These are phyloP conservation scores for Nomada flava DNA, from an alignment of 2,888 invertebrate species.

Conservation along the genomic window DNA sequence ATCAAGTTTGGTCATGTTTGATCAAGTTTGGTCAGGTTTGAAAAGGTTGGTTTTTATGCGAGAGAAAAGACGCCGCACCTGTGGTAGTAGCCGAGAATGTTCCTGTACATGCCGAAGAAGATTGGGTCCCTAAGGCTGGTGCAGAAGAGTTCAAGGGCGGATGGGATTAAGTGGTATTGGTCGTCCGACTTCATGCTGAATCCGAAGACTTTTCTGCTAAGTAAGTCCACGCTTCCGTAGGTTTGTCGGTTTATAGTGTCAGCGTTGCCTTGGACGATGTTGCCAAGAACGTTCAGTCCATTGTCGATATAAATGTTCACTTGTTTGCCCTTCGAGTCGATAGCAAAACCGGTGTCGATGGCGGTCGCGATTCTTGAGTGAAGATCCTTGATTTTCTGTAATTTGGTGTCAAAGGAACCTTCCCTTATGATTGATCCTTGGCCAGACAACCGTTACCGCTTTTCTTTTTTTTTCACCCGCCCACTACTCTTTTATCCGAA, in stretches of 20 bases:
- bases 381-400: constrained; percentile 56
- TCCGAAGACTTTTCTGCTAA: constrained; percentile 85
- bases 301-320: constrained; percentile 75
- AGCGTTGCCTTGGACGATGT: constrained; percentile 84
- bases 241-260: constrained; percentile 82
- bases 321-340: constrained; percentile 52
- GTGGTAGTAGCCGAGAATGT: constrained; percentile 85
- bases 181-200: constrained; percentile 77
- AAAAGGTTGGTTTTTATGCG: no score
- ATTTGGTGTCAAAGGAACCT: background rate
- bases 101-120: constrained; percentile 88
- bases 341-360: constrained; percentile 68
- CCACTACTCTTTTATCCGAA: no score
- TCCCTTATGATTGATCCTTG: no score
- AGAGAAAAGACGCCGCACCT: constrained; percentile 52
- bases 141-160: constrained; percentile 87
- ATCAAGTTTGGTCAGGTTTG: background rate
- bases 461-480: no score
- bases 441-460: no score
- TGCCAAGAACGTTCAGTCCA: constrained; percentile 86
- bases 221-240: constrained; percentile 86
- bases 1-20: no score
- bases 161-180: constrained; percentile 85
- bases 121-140: constrained; percentile 89
- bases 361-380: constrained; percentile 65